A percentile compares a stretch with the other conserved stretches of the same genome.
Evolutionary conservation across 2,797 vertebrate species (phyloP).

Genomic region (Micropoecilia bifurca): DNA sequence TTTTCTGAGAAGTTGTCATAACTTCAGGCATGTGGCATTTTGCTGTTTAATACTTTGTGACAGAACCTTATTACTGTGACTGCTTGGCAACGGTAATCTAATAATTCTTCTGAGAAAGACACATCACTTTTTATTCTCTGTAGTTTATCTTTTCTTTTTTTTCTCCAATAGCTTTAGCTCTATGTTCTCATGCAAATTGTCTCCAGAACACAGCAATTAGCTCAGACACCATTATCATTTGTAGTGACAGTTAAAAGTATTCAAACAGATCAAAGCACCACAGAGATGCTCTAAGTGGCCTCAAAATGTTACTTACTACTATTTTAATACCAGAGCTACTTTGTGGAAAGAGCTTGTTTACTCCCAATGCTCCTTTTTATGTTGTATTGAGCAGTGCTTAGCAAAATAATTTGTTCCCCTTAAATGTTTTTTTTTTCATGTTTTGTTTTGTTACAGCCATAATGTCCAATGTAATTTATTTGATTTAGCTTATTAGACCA

Average conservation of each 20-base stretch:
- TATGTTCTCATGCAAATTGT: slow-evolving; percentile 6
- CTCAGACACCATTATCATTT: slow-evolving; percentile 13
- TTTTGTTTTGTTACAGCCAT: neutral
- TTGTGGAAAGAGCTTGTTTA: slow-evolving; percentile 1
- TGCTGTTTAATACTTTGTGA: slow-evolving; percentile 52
- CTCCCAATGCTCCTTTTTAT: neutral
- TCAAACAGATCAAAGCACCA: neutral
- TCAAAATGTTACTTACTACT: slow-evolving; percentile 10
- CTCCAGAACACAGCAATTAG: slow-evolving; percentile 22
- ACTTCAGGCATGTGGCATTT: slow-evolving; percentile 40
- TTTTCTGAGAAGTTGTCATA: slow-evolving; percentile 40
- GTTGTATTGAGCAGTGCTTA: neutral
- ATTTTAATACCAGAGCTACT: slow-evolving; percentile 5
- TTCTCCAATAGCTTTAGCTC: slow-evolving; percentile 1
- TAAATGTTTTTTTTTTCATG: neutral
- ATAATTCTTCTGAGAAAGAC: slow-evolving; percentile 50
- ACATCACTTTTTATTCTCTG: slow-evolving; percentile 45
- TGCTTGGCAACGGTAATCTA: slow-evolving; percentile 58
- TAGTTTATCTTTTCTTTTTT: slow-evolving; percentile 32
- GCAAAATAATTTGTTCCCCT: neutral
- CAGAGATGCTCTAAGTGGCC: neutral
- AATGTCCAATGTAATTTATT: neutral
- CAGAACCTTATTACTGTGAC: slow-evolving; percentile 55
- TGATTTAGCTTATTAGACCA: neutral
- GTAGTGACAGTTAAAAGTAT: slow-evolving; percentile 10